A percentile compares a stretch with the other conserved stretches of the same genome.
phyloP scores from a whole-genome alignment of 2,113 vertebrate species.

The Struthidea cinerea region DNA sequence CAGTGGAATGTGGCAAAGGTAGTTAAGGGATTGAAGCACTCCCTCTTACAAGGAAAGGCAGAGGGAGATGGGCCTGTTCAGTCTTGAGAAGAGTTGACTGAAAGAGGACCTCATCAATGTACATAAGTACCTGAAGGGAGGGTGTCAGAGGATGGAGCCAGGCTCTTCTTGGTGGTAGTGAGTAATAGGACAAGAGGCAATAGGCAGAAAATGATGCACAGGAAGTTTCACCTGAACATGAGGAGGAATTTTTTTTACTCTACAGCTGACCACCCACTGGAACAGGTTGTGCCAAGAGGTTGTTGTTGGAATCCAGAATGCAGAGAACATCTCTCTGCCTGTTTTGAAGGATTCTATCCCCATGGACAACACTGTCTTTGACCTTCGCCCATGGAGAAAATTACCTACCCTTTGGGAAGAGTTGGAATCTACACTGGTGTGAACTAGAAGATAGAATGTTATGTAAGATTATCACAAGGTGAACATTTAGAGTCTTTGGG shows the following conservation, averaged over 20 bases:
- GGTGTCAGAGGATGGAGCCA: background rate
- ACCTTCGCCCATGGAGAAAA: no score
- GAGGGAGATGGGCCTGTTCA: background rate
- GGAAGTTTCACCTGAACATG: background rate
- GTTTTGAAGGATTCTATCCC: no score
- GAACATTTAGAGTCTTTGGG: no score
- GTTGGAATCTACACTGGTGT: no score
- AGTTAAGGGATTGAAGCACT: no score
- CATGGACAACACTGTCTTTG: no score
- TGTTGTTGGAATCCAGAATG: no score
- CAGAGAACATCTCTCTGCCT: no score
- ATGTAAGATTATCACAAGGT: no score
- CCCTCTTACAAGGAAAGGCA: background rate
- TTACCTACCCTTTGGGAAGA: no score
- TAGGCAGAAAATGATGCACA: background rate
- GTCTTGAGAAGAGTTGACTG: background rate
- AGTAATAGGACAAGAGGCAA: background rate
- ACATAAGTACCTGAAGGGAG: background rate
- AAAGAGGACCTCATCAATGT: background rate
- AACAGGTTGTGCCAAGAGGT: rapidly evolving
- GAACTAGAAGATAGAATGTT: no score
- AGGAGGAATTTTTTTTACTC: background rate
- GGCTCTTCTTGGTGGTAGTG: background rate
- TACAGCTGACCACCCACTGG: rapidly evolving
- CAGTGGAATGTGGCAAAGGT: background rate